Evolutionary conservation across 1,140 invertebrate species (phyloP).

Genomic region (Zaprionus camerounensis): DNA sequence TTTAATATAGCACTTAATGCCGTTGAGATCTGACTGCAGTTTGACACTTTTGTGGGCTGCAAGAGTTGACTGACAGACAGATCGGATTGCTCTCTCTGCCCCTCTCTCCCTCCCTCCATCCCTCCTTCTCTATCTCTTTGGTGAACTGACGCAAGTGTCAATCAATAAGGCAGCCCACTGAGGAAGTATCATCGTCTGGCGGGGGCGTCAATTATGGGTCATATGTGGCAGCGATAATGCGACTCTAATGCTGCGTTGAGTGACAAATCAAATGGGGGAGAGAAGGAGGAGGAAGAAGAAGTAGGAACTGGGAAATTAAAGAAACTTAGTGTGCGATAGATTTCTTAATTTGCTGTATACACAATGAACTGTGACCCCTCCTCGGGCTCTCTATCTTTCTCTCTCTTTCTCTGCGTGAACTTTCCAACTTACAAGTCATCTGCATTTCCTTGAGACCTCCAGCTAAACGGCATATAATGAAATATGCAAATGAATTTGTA

Average conservation of each 20-base stretch:
- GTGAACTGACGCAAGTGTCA: constrained; percentile 37
- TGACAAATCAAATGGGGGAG: constrained; percentile 41
- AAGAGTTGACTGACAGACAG: constrained; percentile 43
- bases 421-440: constrained; percentile 26
- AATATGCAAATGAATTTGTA: constrained; percentile 73
- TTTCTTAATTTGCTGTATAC: neutral
- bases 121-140: too few species aligned
- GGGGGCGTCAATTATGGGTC: constrained; percentile 52
- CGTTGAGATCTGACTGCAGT: constrained; percentile 62
- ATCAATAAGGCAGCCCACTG: constrained; percentile 44
- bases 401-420: neutral
- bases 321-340: neutral
- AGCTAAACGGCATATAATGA: constrained; percentile 45
- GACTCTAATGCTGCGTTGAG: constrained; percentile 51
- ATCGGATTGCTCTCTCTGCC: constrained; percentile 34
- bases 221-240: constrained; percentile 43
- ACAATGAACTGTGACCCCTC: neutral
- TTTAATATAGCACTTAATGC: constrained; percentile 71
- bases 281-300: neutral
- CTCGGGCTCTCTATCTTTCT: too few species aligned
- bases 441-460: constrained; percentile 15
- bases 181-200: constrained; percentile 36
- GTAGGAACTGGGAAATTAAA: neutral
- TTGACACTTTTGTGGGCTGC: constrained; percentile 75
- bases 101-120: neutral